Percentiles rank a stretch among this genome's conserved stretches.
These are phyloP conservation scores for Temnothorax unifasciatus DNA, from an alignment of 2,888 invertebrate species.

Conservation along the genomic window DNA sequence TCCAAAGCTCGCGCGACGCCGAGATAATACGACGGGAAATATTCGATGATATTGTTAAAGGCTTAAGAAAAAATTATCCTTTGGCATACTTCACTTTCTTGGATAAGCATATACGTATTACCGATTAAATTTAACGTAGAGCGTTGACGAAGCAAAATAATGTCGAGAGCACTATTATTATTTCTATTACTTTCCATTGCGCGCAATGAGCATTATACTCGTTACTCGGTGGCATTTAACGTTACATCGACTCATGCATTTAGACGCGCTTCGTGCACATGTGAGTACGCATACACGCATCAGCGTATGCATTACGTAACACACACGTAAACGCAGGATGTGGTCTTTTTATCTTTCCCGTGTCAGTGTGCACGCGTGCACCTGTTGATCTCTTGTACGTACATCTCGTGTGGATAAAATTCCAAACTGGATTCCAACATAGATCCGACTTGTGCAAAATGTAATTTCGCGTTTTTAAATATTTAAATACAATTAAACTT, in stretches of 20 bases:
- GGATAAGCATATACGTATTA: background rate
- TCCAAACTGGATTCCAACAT: background rate
- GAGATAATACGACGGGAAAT: background rate
- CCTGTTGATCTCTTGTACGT: conserved; percentile 32
- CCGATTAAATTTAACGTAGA: background rate
- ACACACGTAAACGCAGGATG: conserved; percentile 49
- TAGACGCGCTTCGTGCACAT: conserved; percentile 14
- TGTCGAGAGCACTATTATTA: background rate
- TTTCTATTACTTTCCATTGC: conserved; percentile 4
- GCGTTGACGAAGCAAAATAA: background rate
- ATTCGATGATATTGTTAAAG: background rate
- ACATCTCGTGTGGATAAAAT: conserved; percentile 4
- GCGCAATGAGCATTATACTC: background rate
- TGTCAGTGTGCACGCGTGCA: conserved; percentile 22
- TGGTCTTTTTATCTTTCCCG: conserved; percentile 38
- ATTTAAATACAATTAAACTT: conserved; percentile 18
- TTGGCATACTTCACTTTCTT: background rate
- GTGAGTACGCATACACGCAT: background rate
- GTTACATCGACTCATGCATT: background rate
- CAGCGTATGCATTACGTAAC: conserved; percentile 27
- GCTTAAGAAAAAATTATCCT: background rate
- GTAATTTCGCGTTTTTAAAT: background rate
- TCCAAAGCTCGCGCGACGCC: background rate
- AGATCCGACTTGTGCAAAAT: background rate
- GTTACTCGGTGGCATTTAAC: conserved; percentile 24